Evolutionary conservation across 2,888 invertebrate species (phyloP).

Genomic region (Stenurella melanura): DNA sequence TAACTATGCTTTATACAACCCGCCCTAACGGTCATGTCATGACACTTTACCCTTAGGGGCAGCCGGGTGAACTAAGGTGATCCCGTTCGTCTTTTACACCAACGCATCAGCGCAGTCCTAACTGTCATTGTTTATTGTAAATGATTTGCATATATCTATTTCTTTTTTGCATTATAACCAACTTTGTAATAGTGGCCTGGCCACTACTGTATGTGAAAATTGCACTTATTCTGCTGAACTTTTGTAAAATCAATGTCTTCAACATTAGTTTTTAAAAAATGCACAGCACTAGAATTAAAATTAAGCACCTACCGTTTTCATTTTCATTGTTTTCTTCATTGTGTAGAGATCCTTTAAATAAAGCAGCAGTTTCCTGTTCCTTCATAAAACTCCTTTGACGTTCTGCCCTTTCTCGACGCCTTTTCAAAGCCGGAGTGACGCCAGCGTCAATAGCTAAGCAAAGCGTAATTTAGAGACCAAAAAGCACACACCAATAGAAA

Average conservation of each 20-base stretch:
- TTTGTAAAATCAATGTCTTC: not conserved
- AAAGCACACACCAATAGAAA: slow-evolving; percentile 35
- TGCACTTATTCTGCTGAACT: not conserved
- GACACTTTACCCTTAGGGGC: too few relatives aligned
- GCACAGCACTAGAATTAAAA: slow-evolving; percentile 70
- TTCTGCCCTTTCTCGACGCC: slow-evolving; percentile 88
- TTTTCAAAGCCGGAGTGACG: slow-evolving; percentile 86
- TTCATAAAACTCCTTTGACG: slow-evolving; percentile 89
- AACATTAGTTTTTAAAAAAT: slow-evolving; percentile 13
- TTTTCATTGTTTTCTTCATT: slow-evolving; percentile 65
- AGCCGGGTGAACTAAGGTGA: too few relatives aligned
- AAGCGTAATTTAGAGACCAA: slow-evolving; percentile 55
- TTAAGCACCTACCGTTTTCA: slow-evolving; percentile 66
- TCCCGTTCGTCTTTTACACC: too few relatives aligned
- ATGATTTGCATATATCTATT: too few relatives aligned
- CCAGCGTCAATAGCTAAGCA: slow-evolving; percentile 79
- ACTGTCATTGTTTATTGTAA: too few relatives aligned
- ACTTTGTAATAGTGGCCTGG: too few relatives aligned
- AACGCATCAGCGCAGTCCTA: too few relatives aligned
- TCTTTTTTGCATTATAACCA: too few relatives aligned
- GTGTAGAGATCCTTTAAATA: slow-evolving; percentile 73
- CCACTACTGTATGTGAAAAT: not conserved
- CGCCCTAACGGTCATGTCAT: too few relatives aligned
- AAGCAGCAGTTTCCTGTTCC: slow-evolving; percentile 83
- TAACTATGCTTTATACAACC: too few relatives aligned